Percentiles rank a stretch among this genome's conserved stretches.
Conservation (phyloP, 2,888 invertebrate genomes). For the Lumbricus terrestris region DNA sequence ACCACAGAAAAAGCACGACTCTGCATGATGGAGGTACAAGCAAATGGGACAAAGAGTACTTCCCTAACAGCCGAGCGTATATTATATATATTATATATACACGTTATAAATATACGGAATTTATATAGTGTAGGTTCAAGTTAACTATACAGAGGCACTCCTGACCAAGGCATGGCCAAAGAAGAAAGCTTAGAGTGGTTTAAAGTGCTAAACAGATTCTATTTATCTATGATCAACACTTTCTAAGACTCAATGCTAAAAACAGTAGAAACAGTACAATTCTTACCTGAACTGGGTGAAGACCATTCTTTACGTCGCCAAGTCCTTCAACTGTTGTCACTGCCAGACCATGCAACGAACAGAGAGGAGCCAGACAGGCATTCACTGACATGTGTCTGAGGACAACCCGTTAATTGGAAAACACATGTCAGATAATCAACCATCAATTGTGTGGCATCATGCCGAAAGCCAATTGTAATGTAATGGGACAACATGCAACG, state of each 20-base stretch:
- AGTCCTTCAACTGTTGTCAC: conserved; percentile 58
- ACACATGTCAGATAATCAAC: neutral
- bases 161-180: too few relatives aligned
- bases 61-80: too few relatives aligned
- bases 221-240: neutral
- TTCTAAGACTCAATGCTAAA: neutral
- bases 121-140: too few relatives aligned
- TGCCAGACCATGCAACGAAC: conserved; percentile 52
- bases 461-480: neutral
- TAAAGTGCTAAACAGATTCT: too few relatives aligned
- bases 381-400: conserved; percentile 42
- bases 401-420: neutral
- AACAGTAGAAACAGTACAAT: neutral
- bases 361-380: conserved; percentile 54
- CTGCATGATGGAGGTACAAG: too few relatives aligned
- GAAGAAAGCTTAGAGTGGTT: too few relatives aligned
- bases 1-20: too few relatives aligned
- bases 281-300: conserved; percentile 56
- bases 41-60: too few relatives aligned
- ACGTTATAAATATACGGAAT: too few relatives aligned
- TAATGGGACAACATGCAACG: too few relatives aligned
- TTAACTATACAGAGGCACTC: too few relatives aligned
- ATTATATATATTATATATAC: too few relatives aligned
- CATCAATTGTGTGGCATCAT: neutral
- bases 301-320: conserved; percentile 48